These are phyloP conservation scores for Leiothrix lutea DNA, from an alignment of 2,113 vertebrate species.

Conservation along the genomic window DNA sequence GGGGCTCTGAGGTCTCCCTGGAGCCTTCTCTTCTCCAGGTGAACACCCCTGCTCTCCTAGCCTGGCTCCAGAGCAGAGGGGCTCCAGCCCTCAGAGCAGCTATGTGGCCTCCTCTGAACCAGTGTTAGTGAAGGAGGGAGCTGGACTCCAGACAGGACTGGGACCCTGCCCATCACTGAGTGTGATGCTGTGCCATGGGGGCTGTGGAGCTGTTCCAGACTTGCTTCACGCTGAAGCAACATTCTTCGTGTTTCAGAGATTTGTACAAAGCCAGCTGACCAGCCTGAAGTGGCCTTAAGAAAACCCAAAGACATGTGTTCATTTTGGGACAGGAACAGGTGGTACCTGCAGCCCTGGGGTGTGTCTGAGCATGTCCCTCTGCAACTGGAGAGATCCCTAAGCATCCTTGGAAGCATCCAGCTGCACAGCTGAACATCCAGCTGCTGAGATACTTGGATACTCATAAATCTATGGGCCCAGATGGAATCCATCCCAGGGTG, in stretches of 20 bases:
- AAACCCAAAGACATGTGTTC: not conserved
- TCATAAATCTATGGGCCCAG: too few relatives aligned
- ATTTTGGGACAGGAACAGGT: not conserved
- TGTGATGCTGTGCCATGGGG: fast-evolving
- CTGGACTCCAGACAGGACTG: not conserved
- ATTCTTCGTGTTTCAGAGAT: not conserved
- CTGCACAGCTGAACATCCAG: too few relatives aligned
- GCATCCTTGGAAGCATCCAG: not conserved
- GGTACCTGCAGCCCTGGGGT: not conserved
- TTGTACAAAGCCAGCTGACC: not conserved
- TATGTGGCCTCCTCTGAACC: not conserved
- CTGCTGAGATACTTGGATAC: too few relatives aligned
- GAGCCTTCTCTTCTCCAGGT: not conserved
- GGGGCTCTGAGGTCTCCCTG: not conserved
- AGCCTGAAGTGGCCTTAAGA: not conserved
- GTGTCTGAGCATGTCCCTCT: not conserved
- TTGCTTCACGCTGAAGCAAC: not conserved
- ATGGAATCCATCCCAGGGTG: too few relatives aligned
- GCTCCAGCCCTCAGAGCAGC: not conserved
- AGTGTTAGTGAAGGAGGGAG: not conserved
- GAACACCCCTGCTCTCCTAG: not conserved
- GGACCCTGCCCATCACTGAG: not conserved
- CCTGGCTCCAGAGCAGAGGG: not conserved
- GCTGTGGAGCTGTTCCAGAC: too few relatives aligned
- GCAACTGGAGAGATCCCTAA: not conserved